These are phyloP conservation scores for Tenrec ecaudatus DNA, from an alignment of 2,113 vertebrate genomes.

Conservation along the genomic window DNA sequence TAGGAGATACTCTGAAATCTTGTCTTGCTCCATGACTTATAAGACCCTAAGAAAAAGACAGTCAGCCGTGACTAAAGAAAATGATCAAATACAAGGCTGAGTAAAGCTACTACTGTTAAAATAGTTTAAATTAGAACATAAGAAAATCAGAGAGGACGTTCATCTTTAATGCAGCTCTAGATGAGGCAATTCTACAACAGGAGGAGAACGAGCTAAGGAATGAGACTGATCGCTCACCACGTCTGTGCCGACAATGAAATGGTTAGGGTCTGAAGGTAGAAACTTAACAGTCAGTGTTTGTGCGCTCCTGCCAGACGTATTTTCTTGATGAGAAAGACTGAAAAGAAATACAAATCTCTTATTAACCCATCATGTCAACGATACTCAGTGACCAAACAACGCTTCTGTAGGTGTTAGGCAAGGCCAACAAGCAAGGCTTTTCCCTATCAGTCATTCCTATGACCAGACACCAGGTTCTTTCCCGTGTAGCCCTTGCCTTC, in stretches of 20 bases:
- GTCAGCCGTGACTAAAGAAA: not conserved
- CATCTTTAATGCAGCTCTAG: not conserved
- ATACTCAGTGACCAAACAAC: not conserved
- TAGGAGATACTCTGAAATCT: slow-evolving; percentile 89
- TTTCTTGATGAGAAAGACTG: slow-evolving; percentile 85
- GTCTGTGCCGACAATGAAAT: slow-evolving; percentile 94
- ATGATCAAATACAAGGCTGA: fast-evolving
- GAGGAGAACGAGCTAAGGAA: fast-evolving
- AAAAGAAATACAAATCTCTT: not conserved
- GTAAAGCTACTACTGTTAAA: not conserved
- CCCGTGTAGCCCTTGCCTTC: not conserved
- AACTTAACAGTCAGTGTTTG: slow-evolving; percentile 91
- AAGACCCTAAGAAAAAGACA: slow-evolving; percentile 87
- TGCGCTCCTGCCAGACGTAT: slow-evolving; percentile 74
- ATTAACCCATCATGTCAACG: not conserved
- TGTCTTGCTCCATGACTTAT: slow-evolving; percentile 93
- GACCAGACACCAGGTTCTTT: not conserved
- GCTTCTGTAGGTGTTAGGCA: fast-evolving
- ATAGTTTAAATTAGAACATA: not conserved
- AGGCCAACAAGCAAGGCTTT: not conserved
- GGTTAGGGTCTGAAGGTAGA: slow-evolving; percentile 92
- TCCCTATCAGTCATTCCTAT: not conserved
- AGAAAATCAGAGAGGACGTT: not conserved
- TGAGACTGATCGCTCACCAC: slow-evolving; percentile 88
- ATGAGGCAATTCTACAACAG: not conserved